Evolutionary conservation across 2,113 vertebrate species (phyloP), one percentile per base, ranked within the genome.

Genomic region (Anseranas semipalmata): DNA sequence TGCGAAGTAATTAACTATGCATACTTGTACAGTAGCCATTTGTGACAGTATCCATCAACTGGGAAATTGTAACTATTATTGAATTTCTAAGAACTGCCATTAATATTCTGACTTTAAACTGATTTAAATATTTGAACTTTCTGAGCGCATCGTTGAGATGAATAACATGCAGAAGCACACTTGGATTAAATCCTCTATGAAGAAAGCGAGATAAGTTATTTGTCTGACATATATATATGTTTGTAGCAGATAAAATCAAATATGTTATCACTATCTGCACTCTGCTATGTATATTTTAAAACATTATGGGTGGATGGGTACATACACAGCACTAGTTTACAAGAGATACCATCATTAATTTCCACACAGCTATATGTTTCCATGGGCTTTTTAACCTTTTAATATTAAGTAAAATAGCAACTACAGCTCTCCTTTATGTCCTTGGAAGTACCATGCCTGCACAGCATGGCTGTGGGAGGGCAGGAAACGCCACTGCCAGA

Each of bases 291-390:
- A 94, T 97, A 97, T 97, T 98, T 96, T 96, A 95, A 92, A 96
- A 97, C 82, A 90, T 94, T 97, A 96, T 91, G 82, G 97, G 89
- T 65, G 95, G 86, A 96, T 90, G 97, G 93, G 89, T 93, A 90
- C 70, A 87, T 87, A 93, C 75, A 85, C 89, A 95, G 92, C 67
- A 72, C 93, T 91, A 84, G 73, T 97, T 97, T 96, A 73, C 52
- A 59, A 81, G 72, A 95, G 97, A 98, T 97, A 98, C 30, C 74
- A 97, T 97, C 96, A 97, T 96, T 97, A 97, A 96, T 97, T 97
- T 98, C 87, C 86, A 92, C 73, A 95, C 30, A 96, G 81, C 92
- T 96, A 78, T 89, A 97, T 90, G 80, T 90, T 96, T 97, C 97
- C 97, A 95, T 76, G 41, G 80, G 87, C 83, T 95, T 95, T 97